Evolutionary conservation across 2,797 vertebrate genomes (phyloP).

Genomic region (Catharus ustulatus): DNA sequence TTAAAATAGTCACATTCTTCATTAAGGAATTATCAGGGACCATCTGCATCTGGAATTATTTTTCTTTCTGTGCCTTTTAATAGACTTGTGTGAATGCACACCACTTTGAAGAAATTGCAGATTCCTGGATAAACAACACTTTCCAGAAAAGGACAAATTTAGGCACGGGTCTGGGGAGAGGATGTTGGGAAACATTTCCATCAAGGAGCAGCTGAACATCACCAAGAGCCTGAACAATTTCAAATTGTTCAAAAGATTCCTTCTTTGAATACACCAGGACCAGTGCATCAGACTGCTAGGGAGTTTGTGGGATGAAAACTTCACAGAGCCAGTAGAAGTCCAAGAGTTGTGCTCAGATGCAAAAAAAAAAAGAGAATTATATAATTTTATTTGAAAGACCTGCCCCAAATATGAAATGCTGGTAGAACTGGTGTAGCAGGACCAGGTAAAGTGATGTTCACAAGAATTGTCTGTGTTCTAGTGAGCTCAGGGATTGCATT

Average conservation of each 20-base stretch:
- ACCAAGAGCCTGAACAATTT: neutral
- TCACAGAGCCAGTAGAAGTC: neutral
- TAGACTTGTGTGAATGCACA: neutral
- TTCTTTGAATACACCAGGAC: neutral
- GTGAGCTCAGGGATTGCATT: neutral
- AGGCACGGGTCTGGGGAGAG: neutral
- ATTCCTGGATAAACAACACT: neutral
- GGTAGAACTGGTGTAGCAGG: neutral
- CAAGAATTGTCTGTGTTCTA: neutral
- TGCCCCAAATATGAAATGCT: neutral
- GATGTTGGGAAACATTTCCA: neutral
- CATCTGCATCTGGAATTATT: neutral
- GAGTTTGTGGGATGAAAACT: neutral
- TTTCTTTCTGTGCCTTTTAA: neutral
- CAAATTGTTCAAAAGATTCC: fast-evolving
- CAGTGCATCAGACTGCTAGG: neutral
- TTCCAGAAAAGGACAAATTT: neutral
- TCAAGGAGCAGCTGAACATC: neutral
- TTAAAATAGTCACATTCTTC: neutral
- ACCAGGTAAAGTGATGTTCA: neutral
- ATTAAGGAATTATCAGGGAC: neutral
- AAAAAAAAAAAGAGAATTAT: neutral
- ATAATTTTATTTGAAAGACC: neutral
- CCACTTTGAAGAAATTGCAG: neutral
- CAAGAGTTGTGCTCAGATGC: neutral